phyloP scores from a whole-genome alignment of 2,797 vertebrate genomes.

The Epinephelus awoara region DNA sequence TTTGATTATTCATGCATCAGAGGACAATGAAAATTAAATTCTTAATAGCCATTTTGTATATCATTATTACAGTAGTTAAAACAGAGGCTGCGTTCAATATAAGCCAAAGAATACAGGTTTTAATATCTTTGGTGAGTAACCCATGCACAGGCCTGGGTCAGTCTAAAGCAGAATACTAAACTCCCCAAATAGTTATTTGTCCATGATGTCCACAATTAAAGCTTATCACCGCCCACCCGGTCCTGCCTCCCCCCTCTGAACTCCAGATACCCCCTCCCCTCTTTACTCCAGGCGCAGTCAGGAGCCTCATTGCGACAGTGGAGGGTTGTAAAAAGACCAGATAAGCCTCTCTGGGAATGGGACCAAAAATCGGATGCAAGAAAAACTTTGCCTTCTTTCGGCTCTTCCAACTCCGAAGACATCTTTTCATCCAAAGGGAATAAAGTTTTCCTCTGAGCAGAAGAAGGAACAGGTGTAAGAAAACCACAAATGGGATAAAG shows the following conservation, averaged over 20 bases:
- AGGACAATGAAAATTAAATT: no score
- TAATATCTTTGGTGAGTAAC: background rate
- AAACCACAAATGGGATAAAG: conserved; percentile 76
- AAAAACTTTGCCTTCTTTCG: conserved; percentile 71
- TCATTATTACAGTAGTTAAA: no score
- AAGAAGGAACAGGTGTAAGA: conserved; percentile 56
- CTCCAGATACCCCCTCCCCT: conserved; percentile 45
- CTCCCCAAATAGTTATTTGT: conserved; percentile 10
- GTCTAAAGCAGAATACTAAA: background rate
- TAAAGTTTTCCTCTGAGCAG: conserved; percentile 36
- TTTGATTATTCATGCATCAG: no score
- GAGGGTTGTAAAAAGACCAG: conserved; percentile 48
- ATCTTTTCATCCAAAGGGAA: conserved; percentile 72
- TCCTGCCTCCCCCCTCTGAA: conserved; percentile 54
- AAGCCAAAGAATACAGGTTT: no score
- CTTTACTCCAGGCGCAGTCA: conserved; percentile 54
- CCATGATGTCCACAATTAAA: conserved; percentile 14
- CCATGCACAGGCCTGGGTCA: background rate
- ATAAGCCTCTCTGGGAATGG: conserved; percentile 77
- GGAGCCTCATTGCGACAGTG: conserved; percentile 52
- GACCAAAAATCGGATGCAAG: conserved; percentile 73
- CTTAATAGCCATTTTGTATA: no score
- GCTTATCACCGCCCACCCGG: conserved; percentile 70
- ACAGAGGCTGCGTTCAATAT: no score
- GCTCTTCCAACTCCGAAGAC: conserved; percentile 61